A percentile compares a stretch with the other conserved stretches of the same genome.
Conservation (phyloP, 2,888 invertebrate species). For the Alloscopus bannaensis region DNA sequence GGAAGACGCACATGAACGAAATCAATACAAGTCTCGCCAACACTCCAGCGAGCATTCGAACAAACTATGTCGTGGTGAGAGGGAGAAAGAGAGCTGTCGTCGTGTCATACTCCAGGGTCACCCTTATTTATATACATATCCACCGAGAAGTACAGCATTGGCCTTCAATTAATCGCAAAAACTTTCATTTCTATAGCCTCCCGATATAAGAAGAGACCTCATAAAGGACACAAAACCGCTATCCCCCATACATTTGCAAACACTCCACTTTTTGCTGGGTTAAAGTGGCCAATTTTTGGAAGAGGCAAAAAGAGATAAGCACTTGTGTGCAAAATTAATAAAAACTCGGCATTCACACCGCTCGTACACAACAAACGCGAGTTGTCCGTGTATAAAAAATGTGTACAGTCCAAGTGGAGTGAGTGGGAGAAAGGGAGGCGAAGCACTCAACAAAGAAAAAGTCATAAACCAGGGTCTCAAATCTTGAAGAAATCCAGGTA, state of each 20-base stretch:
- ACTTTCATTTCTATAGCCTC: no score
- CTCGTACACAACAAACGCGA: background rate
- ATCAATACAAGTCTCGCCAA: no score
- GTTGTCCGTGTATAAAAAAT: no score
- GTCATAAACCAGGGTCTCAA: constrained; percentile 9
- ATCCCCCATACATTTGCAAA: background rate
- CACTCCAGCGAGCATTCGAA: no score
- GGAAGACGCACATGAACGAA: background rate
- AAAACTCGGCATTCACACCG: background rate
- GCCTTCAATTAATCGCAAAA: no score
- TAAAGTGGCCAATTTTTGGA: background rate
- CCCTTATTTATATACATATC: no score
- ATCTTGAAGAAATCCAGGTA: constrained; percentile 8
- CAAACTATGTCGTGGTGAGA: no score
- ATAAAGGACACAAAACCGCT: background rate
- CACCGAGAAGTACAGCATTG: no score
- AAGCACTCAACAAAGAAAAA: background rate
- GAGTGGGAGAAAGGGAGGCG: background rate
- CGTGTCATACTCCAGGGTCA: no score
- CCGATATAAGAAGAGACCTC: background rate
- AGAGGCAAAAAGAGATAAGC: background rate
- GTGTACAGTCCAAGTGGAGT: background rate
- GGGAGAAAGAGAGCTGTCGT: no score
- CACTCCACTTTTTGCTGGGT: background rate
- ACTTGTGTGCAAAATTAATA: constrained; percentile 2